These are phyloP conservation scores for Stichodactyla helianthus DNA, from an alignment of 64 coral and sea anemone species.

Conservation along the genomic window DNA sequence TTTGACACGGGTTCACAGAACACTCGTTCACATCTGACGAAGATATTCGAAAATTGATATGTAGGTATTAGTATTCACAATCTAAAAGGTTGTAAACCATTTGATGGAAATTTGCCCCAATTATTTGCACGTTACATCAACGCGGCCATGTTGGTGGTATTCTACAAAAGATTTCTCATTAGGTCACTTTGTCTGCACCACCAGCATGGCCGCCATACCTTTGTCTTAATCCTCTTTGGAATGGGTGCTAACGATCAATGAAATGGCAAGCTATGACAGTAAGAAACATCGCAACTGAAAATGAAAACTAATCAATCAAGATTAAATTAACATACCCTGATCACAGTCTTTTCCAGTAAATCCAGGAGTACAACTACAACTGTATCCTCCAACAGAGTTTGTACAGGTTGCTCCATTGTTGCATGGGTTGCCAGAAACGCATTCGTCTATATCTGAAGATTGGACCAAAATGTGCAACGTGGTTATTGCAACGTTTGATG, in stretches of 20 bases:
- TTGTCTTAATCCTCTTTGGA: too few species aligned
- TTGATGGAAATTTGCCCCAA: too few species aligned
- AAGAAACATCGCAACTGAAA: too few species aligned
- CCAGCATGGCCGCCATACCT: too few species aligned
- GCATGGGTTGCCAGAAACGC: constrained; percentile 43
- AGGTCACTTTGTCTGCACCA: too few species aligned
- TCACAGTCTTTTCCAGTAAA: constrained; percentile 70
- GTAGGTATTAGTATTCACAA: too few species aligned
- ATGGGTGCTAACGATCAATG: too few species aligned
- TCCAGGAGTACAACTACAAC: constrained; percentile 54
- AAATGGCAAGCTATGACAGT: too few species aligned
- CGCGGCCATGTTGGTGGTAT: background rate
- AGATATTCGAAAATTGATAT: background rate
- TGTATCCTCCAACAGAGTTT: constrained; percentile 58
- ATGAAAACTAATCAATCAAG: too few species aligned
- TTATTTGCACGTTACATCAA: too few species aligned
- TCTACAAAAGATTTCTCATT: background rate
- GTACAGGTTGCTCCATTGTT: constrained; percentile 59
- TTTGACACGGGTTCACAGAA: constrained; percentile 25
- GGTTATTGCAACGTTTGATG: background rate
- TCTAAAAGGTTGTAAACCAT: too few species aligned
- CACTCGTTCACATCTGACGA: constrained; percentile 1
- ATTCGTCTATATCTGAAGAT: constrained; percentile 59
- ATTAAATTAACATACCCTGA: constrained; percentile 23
- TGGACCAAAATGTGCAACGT: background rate